Evolutionary conservation across 1,140 invertebrate genomes (phyloP), one percentile per base, ranked within the genome.

Genomic region (Drosophila mojavensis): DNA sequence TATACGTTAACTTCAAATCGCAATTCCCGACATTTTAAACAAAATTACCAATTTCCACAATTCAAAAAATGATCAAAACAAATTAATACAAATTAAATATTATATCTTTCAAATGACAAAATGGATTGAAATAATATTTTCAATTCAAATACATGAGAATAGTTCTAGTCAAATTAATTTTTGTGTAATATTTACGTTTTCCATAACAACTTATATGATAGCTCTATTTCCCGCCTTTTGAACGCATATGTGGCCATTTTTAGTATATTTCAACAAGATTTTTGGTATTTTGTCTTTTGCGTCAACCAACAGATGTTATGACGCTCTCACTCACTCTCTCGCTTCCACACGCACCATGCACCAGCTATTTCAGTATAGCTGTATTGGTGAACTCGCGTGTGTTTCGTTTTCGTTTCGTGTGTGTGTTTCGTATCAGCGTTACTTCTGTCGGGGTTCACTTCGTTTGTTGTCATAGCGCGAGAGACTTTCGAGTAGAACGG

Each of bases 391-490:
- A 28, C 13, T 30, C 26, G 53, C 54, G 63, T 62, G 48, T 51
- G 17, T 51, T 48, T 48, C 39, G 43, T 5, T 66, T 71, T 17
- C 17, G 17, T 17, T 17, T 17, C 17, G 17, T 17, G 1, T 17
- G 17, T 62, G 62, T 36, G 15, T 41, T 36, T 47, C 64, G 56
- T 68, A 30, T 39, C 66, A 36, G 53, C 64, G 56, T 73, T 73
- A 55, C 55, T 68, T 67, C 28, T 55, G 45, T 68, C 26, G 64
- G 36, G 36, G 39, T 13, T 54, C 20, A n/a, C 56, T 53, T 61
- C 70, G 56, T 73, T 73, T 73, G 70, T 73, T 73, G 70, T 73
- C 70, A 73, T 68, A 56, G 54, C 70, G 70, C 70, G 70, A 68
- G 70, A 73, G 51, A 73, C 70, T 71, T 71, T 75, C 58, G 30